These are phyloP conservation scores for Nebria salina DNA, from an alignment of 2,888 invertebrate genomes.

Conservation along the genomic window DNA sequence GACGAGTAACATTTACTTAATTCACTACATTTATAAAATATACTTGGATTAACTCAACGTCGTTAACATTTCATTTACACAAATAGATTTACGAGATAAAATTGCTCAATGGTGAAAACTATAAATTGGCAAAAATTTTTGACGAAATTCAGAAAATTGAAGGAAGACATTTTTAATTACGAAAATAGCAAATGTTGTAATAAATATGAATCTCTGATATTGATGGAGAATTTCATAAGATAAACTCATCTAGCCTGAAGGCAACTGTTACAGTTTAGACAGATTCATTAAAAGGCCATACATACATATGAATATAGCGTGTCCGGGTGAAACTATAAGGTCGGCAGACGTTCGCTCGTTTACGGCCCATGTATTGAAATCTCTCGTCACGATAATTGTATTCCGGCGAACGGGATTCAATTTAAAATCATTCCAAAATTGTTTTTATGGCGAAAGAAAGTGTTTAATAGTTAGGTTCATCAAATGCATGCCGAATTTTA, in stretches of 20 bases:
- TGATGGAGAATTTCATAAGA: neutral
- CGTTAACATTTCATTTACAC: no score
- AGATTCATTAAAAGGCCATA: neutral
- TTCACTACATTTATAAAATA: no score
- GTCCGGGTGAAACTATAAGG: conserved; percentile 1
- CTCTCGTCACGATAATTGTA: neutral
- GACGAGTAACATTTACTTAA: no score
- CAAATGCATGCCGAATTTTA: neutral
- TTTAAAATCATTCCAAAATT: neutral
- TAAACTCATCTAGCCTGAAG: neutral
- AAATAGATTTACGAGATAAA: no score
- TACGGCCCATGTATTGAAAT: neutral
- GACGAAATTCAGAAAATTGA: no score
- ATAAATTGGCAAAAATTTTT: no score
- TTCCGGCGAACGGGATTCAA: neutral
- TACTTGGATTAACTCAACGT: no score
- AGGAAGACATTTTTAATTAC: no score
- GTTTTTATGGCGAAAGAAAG: neutral
- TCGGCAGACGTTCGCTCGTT: neutral
- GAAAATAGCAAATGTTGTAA: neutral
- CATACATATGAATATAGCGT: neutral
- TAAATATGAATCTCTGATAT: neutral
- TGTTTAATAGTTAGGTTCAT: neutral
- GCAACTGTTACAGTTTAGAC: neutral
- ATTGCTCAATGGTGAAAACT: no score